These are phyloP conservation scores for Phymanthus crucifer DNA, from an alignment of 92 coral and sea anemone species.

Conservation along the genomic window DNA sequence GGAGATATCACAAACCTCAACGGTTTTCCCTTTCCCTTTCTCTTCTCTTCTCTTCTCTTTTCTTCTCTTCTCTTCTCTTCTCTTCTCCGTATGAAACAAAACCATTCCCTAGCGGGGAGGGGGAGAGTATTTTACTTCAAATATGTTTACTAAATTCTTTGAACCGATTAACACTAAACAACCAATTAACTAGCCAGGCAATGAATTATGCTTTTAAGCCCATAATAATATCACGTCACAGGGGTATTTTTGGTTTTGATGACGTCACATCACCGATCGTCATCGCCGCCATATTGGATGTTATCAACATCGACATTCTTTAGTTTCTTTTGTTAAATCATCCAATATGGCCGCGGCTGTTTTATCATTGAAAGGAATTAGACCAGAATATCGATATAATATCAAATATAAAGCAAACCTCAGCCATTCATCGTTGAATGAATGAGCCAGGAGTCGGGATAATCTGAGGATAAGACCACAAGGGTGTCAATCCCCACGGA, in stretches of 20 bases:
- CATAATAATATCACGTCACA: background rate
- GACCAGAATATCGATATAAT: background rate
- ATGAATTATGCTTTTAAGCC: too few species aligned
- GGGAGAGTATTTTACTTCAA: too few species aligned
- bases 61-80: background rate
- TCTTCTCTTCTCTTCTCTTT: background rate
- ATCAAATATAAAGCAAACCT: background rate
- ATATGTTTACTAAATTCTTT: too few species aligned
- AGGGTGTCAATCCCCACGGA: background rate
- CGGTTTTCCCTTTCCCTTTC: background rate
- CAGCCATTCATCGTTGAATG: background rate
- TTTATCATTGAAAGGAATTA: background rate
- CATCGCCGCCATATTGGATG: background rate
- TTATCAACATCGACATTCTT: background rate
- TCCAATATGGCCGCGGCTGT: background rate
- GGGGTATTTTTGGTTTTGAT: background rate
- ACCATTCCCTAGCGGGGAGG: too few species aligned
- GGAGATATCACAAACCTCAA: background rate
- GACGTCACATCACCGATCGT: background rate
- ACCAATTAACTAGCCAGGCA: too few species aligned
- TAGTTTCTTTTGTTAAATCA: background rate
- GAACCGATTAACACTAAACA: too few species aligned
- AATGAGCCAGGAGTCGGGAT: background rate
- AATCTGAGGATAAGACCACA: background rate
- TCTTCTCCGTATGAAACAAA: too few species aligned